phyloP scores from a whole-genome alignment of 2,888 invertebrate species.

The Hoplodrina blanda region DNA sequence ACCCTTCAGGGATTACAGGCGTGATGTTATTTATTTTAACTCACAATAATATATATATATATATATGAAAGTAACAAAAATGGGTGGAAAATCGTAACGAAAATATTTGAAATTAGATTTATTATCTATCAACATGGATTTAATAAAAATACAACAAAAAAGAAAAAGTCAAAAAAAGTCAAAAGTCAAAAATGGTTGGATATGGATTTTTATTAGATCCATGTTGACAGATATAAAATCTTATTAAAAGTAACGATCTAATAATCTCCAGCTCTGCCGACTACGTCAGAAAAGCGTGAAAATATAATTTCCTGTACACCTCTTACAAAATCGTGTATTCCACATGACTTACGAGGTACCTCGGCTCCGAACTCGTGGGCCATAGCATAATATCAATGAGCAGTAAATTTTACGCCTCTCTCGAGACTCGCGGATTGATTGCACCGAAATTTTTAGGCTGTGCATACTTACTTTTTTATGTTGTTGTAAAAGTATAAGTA shows the following conservation, averaged over 20 bases:
- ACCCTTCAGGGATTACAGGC: no score
- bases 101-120: no score
- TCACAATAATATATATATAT: no score
- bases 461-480: conserved; percentile 43
- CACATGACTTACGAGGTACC: conserved; percentile 46
- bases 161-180: no score
- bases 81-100: no score
- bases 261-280: neutral
- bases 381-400: conserved; percentile 41
- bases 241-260: neutral
- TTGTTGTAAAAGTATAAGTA: conserved; percentile 33
- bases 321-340: conserved; percentile 25
- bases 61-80: no score
- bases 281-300: conserved; percentile 1
- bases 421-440: conserved; percentile 41
- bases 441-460: conserved; percentile 41
- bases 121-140: no score
- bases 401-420: conserved; percentile 54
- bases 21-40: neutral
- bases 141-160: no score
- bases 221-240: neutral
- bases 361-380: conserved; percentile 9
- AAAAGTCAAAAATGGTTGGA: no score
- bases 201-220: neutral
- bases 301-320: conserved; percentile 23